These are phyloP conservation scores for Notarius quadriscutis DNA, from an alignment of 2,113 vertebrate genomes.

Conservation along the genomic window DNA sequence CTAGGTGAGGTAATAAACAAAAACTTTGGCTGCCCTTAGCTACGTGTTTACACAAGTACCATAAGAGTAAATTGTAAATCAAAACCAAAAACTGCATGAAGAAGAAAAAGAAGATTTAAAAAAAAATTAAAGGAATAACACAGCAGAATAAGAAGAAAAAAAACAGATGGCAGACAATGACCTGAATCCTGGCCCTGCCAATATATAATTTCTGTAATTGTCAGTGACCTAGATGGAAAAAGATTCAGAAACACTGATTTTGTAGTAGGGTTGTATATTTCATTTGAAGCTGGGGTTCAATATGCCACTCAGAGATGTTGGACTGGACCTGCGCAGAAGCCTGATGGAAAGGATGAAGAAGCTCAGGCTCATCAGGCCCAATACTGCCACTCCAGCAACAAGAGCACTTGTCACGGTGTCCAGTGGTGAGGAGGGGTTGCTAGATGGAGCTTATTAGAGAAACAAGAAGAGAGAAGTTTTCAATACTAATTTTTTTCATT, in stretches of 20 bases:
- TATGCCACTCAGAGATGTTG: constrained; percentile 72
- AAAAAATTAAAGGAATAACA: not conserved
- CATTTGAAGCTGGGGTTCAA: constrained; percentile 84
- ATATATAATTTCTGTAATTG: not conserved
- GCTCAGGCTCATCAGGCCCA: constrained; percentile 79
- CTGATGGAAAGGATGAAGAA: constrained; percentile 80
- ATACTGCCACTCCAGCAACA: constrained; percentile 83
- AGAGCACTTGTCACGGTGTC: constrained; percentile 82
- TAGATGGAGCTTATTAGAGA: constrained; percentile 58
- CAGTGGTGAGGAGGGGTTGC: constrained; percentile 69
- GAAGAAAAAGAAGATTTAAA: not conserved
- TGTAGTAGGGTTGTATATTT: not conserved
- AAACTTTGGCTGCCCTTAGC: not conserved
- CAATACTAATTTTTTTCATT: not conserved
- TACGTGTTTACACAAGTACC: not conserved
- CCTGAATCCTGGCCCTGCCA: not conserved
- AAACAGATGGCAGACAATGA: not conserved
- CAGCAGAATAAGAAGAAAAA: not conserved
- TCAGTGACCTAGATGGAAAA: not conserved
- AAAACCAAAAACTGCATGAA: not conserved
- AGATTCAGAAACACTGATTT: not conserved
- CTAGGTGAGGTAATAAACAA: constrained; percentile 36
- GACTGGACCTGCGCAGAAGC: constrained; percentile 77
- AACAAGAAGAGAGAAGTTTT: not conserved
- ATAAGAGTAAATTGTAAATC: not conserved